These are phyloP conservation scores for Poicephalus meyeri DNA, from an alignment of 2,113 vertebrate genomes.

Conservation along the genomic window DNA sequence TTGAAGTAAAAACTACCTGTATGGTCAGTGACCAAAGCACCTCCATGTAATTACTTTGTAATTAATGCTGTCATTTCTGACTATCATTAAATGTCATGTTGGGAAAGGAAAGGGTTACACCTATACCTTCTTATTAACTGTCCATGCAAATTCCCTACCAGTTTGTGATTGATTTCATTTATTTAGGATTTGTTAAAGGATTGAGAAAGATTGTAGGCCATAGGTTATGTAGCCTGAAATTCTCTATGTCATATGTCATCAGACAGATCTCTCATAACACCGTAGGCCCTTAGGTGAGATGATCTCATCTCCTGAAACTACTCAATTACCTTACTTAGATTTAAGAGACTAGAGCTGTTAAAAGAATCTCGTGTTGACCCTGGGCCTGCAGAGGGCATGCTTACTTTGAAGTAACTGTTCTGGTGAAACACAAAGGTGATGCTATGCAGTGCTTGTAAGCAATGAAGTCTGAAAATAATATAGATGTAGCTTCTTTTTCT, in stretches of 20 bases:
- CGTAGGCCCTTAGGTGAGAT: background rate
- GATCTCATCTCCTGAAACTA: background rate
- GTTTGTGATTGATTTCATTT: background rate
- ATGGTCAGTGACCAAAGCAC: background rate
- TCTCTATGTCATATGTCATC: background rate
- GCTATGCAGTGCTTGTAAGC: background rate
- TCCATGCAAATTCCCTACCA: fast-evolving
- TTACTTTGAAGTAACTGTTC: background rate
- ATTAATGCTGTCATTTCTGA: background rate
- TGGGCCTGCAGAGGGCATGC: fast-evolving
- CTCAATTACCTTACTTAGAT: background rate
- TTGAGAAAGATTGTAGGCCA: background rate
- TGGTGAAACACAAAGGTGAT: background rate
- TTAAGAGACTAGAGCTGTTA: background rate
- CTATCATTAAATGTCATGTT: background rate
- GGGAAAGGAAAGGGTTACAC: fast-evolving
- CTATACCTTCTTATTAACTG: background rate
- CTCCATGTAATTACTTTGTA: background rate
- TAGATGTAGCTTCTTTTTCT: background rate
- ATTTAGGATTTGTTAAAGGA: background rate
- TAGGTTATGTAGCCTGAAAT: background rate
- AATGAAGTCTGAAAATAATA: background rate
- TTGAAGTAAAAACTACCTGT: background rate
- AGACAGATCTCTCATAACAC: background rate
- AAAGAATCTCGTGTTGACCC: background rate